phyloP scores from a whole-genome alignment of 2,113 vertebrate genomes.

The Ptilorrhoa leucosticta region DNA sequence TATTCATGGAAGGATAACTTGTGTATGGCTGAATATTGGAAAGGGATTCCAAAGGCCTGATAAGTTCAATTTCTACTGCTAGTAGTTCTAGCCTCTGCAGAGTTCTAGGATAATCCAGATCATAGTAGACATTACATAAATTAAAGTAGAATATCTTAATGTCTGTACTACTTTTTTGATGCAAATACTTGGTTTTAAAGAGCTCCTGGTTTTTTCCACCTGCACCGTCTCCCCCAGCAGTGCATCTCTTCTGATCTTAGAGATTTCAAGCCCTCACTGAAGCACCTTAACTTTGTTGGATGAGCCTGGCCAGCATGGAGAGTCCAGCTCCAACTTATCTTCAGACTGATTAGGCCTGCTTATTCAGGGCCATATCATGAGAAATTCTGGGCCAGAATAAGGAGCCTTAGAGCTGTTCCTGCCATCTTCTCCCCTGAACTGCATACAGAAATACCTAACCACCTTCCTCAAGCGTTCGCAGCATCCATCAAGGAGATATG shows the following conservation, averaged over 20 bases:
- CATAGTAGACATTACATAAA: not conserved
- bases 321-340: not conserved
- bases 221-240: not conserved
- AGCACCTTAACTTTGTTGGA: not conserved
- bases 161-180: not conserved
- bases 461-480: not conserved
- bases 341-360: not conserved
- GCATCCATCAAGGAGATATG: not conserved
- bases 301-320: not conserved
- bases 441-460: not conserved
- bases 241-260: not conserved
- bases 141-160: not conserved
- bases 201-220: not conserved
- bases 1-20: not conserved
- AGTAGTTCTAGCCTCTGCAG: not conserved
- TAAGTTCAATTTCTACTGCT: not conserved
- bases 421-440: not conserved
- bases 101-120: not conserved
- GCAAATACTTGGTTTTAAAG: not conserved
- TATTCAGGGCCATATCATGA: not conserved
- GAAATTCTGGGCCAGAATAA: not conserved
- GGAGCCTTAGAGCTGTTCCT: not conserved
- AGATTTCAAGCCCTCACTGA: not conserved
- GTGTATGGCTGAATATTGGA: not conserved
- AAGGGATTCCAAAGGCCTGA: not conserved